Evolutionary conservation across 37 sponge, comb jelly and placozoan genomes (phyloP), one percentile per base, ranked within the genome.

Genomic region (Hexactinellida sp.): DNA sequence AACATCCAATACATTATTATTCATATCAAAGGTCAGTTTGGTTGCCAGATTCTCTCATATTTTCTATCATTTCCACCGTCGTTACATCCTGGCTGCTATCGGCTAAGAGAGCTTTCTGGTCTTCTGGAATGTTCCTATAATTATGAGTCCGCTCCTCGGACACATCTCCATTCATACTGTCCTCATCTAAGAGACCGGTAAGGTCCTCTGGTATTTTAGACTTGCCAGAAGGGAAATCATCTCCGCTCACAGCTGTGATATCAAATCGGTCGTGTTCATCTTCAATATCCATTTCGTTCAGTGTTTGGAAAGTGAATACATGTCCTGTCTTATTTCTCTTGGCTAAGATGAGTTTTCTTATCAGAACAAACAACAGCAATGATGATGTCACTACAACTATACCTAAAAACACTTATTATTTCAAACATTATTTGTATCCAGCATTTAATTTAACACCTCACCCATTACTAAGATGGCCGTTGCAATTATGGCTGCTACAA

Each of bases 241-340:
- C 76, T 63, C 3, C 32, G 13, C 30, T 63, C 5, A 63, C 34
- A 63, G 76, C 76, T n/a, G 30, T 63, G 5, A 28, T n/a, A n/a
- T 63, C 76, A n/a, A 63, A 63, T 32, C 13, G 3, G 34, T 63
- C 76, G 10, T 5, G 5, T 41, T 41, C 47, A 63, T 63, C 76
- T 63, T 63, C 76, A 3, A 63, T 28, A 25, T 63, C 76, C 13
- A 63, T 3, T 23, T 63, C 76, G 25, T 28, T n/a, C 32, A 63
- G 76, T 63, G 76, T 63, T n/a, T 63, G 76, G 34, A 63, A 63
- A 32, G 76, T 63, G 76, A 63, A 63, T 10, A 32, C 76, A 21
- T 63, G 28, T 63, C 34, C 76, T 63, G 76, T 7, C 34, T 63
- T 63, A 23, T 23, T n/a, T 23, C 25, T 63, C 34, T 63, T 63